Evolutionary conservation across 2,888 invertebrate genomes (phyloP).

Genomic region (Drosophila robusta): DNA sequence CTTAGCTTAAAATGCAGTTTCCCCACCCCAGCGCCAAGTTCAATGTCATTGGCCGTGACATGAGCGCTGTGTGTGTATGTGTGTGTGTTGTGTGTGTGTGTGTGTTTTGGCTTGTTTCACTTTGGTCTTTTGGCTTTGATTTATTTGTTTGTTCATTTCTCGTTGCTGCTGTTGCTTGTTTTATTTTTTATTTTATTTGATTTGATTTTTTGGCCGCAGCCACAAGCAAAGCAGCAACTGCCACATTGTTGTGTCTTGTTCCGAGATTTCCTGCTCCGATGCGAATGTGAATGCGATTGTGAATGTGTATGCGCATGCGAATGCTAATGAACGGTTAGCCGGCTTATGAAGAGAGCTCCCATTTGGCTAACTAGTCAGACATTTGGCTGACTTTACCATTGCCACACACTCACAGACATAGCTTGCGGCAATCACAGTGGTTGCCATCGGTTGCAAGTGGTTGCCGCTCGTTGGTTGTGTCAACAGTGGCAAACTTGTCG

Average conservation of each 20-base stretch:
- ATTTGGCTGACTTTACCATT: slow-evolving; percentile 35
- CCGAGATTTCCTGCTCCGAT: slow-evolving; percentile 53
- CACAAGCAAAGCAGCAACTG: slow-evolving; percentile 10
- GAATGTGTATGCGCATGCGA: neutral
- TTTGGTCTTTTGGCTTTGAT: slow-evolving; percentile 29
- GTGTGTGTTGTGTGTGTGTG: neutral
- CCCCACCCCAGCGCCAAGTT: slow-evolving; percentile 51
- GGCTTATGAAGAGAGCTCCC: neutral
- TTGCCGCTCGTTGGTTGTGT: slow-evolving; percentile 12
- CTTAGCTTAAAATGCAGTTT: neutral
- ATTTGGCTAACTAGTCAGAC: slow-evolving; percentile 21
- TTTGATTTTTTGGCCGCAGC: neutral
- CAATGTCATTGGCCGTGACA: slow-evolving; percentile 72
- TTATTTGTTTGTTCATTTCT: slow-evolving; percentile 29
- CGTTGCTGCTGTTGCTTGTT: slow-evolving; percentile 14
- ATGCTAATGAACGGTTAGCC: slow-evolving; percentile 29
- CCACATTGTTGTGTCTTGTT: slow-evolving; percentile 31
- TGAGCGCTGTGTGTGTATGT: slow-evolving; percentile 6
- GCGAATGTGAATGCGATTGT: slow-evolving; percentile 2
- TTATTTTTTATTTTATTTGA: slow-evolving; percentile 39
- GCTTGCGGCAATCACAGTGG: slow-evolving; percentile 12
- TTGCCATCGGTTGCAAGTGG: neutral
- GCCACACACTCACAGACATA: slow-evolving; percentile 18
- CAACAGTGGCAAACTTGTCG: slow-evolving; percentile 36
- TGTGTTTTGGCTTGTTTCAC: slow-evolving; percentile 17